Base-by-base conservation (phyloP, 53 echinoderm and acorn worm species). In the Apostichopus leukothele region DNA sequence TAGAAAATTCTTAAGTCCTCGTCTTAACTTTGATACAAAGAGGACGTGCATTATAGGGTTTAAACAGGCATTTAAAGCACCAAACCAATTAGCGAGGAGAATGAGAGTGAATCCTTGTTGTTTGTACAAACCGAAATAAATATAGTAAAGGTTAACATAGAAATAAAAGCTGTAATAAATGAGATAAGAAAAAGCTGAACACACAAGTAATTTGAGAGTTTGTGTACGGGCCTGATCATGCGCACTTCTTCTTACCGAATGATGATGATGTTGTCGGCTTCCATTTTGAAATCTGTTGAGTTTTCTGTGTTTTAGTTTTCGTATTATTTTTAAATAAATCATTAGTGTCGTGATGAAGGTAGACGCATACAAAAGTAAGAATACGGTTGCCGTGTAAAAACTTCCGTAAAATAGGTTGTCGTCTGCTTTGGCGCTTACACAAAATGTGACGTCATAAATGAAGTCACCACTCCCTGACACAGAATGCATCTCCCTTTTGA, bases 161-260 rank as follows among this genome's bases (percentile, higher is more conserved):
- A 96, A 96, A 73, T 96, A 96, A 75, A 93, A 81, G 7, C 95
- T 93, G 60, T 96, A 96, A 67, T 93, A 96, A 50, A 89, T 79
- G 67, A 91, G 73, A 67, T 95, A 96, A 3, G 97, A 95, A 4
- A 96, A 68, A 0, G 95, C 84, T 51, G 97, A 93, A 67, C 89
- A 94, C 22, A 88, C 88, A 73, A 96, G 75, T 51, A 96, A 86
- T 16, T 93, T 90, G 7, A 93, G 67, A 18, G 93, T 91, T 67
- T 93, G 92, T 73, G 75, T 89, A 9, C 85, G 77, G 11, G 95
- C 95, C 19, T 68, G 51, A 13, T 74, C 74, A n/a, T 76, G 90
- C 23, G 86, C 53, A 67, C 74, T 86, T 61, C 52, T 78, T 6
- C 79, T 19, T 51, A 19, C 18, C 50, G 75, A 84, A 59, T 59